Base-by-base conservation (phyloP, 2,888 invertebrate genomes). In the Pseudolycoriella hygida region DNA sequence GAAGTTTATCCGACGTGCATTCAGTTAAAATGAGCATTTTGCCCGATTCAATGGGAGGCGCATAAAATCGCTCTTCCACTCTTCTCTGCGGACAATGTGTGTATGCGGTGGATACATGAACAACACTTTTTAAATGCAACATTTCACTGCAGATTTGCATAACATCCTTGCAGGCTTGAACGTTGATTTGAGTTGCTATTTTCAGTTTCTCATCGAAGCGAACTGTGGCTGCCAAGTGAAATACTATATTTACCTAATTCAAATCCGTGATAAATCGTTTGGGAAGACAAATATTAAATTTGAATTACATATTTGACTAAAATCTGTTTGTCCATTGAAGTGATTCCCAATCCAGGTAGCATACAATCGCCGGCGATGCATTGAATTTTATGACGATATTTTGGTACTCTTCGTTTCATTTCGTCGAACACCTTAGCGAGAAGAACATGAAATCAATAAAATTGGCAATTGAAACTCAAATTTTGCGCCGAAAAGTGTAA, bases 191-290 rank as follows among this genome's bases (percentile, higher is more conserved):
- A 40, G 80, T 72, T 1, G 85, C 80, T 3, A 74, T 61, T 64
- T 76, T 77, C 12, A 86, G 66, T 50, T 76, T 77, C 58, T 86
- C 85, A 59, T 84, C 81, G 58, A 86, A 86, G 45, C 70, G 60
- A 1, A 73, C 70, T 1, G 73, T 74, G 0, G 73, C 74, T 1
- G 73, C 74, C 46, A 70, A 68, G 52, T 74, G 73, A 52, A 73
- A 73, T 3, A 74, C 69, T 42, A 74, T 61, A 45, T 64, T 57
- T 3, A 60, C 55, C 62, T 64, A 46, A 25, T 34, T 8, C 15
- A 12, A 12, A 34, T 34, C 4, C 5, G 5, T 14, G 34, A n/a
- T 25, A 25, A 25, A 25, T 25, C 4, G 8, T 25, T 8, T 34
- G 5, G 34, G 34, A 34, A 34, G 11, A 19, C 53, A 53, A 31